A percentile compares a stretch with the other conserved stretches of the same genome.
phyloP scores from a whole-genome alignment of 2,797 vertebrate species.

The Tachyglossus aculeatus region DNA sequence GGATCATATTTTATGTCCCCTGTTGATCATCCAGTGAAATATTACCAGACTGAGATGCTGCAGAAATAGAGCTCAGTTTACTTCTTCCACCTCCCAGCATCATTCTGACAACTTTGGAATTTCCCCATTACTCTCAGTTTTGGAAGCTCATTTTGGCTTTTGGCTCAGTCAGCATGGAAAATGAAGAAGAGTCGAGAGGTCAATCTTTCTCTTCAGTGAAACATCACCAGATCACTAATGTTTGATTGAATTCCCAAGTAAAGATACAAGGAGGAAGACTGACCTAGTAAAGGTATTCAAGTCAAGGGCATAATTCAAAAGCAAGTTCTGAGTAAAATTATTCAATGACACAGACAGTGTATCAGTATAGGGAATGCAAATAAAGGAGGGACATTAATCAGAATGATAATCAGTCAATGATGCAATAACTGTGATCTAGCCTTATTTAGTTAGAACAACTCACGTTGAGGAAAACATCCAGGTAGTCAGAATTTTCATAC shows the following conservation, averaged over 20 bases:
- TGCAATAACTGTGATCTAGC: slow-evolving; percentile 68
- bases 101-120: too few species aligned
- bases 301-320: slow-evolving; percentile 56
- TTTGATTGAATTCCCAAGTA: slow-evolving; percentile 16
- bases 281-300: slow-evolving; percentile 23
- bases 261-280: too few species aligned
- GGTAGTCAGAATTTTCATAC: slow-evolving; percentile 70
- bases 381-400: slow-evolving; percentile 74
- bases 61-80: too few species aligned
- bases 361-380: slow-evolving; percentile 68
- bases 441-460: slow-evolving; percentile 69
- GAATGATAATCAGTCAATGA: slow-evolving; percentile 71
- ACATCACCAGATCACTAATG: slow-evolving; percentile 4
- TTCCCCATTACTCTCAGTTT: too few species aligned
- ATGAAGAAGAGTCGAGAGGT: slow-evolving; percentile 29
- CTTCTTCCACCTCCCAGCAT: too few species aligned
- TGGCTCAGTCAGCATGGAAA: not conserved
- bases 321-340: slow-evolving; percentile 39
- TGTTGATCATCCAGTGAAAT: too few species aligned
- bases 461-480: slow-evolving; percentile 71
- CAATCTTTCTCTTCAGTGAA: slow-evolving; percentile 18
- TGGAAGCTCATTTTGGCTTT: slow-evolving; percentile 12
- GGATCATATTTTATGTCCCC: too few species aligned
- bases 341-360: slow-evolving; percentile 58
- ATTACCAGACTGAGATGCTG: too few species aligned